A percentile compares a stretch with the other conserved stretches of the same genome.
Evolutionary conservation across 2,113 vertebrate species (phyloP).

Genomic region (Elachura formosa): DNA sequence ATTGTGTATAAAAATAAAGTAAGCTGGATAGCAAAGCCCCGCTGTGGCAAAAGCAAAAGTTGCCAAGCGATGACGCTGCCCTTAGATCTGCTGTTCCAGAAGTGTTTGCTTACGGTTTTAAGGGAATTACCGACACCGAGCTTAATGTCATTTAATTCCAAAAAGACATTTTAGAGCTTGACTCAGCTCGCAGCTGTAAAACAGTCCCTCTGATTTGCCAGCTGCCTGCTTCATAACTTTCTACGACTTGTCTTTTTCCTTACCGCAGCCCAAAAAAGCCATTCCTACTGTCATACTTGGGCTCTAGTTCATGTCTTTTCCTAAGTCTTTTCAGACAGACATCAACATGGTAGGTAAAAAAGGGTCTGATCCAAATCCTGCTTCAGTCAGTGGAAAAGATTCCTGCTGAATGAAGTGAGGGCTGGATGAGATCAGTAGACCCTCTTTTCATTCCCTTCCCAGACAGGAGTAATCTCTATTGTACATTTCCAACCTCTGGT

Average conservation of each 20-base stretch:
- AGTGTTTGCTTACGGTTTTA: constrained; percentile 12
- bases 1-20: not conserved
- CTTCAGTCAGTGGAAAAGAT: constrained; percentile 35
- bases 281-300: not conserved
- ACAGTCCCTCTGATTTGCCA: constrained; percentile 1
- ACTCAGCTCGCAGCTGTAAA: constrained; percentile 9
- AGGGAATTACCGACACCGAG: constrained; percentile 7
- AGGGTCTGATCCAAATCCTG: not conserved
- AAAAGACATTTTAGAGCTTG: not conserved
- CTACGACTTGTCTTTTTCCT: not conserved
- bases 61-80: not conserved
- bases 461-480: not conserved
- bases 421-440: constrained; percentile 1
- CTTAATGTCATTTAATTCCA: not conserved
- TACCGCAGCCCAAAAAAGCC: not conserved
- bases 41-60: not conserved
- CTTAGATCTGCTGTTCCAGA: not conserved
- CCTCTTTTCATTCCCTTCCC: not conserved
- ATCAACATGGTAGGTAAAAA: constrained; percentile 4
- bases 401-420: constrained; percentile 21
- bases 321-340: constrained; percentile 5
- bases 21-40: not conserved
- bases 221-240: not conserved
- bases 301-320: not conserved
- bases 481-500: not conserved